phyloP scores from a whole-genome alignment of 2,888 invertebrate genomes.

The Nysson spinosus region DNA sequence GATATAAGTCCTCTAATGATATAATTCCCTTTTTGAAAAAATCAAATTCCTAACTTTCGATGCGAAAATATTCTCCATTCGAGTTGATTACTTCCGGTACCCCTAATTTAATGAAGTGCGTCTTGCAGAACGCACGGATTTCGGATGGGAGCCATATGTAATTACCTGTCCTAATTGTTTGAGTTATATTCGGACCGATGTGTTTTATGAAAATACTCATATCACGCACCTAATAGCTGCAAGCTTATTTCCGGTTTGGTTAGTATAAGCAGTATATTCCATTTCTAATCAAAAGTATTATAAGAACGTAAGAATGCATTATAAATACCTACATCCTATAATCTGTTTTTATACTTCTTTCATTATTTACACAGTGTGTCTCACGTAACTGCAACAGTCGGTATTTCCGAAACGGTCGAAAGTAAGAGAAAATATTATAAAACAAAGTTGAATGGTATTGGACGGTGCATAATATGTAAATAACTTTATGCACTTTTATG shows the following conservation, averaged over 20 bases:
- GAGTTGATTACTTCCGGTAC: background rate
- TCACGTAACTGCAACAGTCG: too few species aligned
- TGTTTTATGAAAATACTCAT: conserved; percentile 20
- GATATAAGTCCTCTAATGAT: too few species aligned
- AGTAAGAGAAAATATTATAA: too few species aligned
- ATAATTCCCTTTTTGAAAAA: too few species aligned
- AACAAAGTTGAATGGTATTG: too few species aligned
- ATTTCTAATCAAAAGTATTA: background rate
- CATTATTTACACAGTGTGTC: too few species aligned
- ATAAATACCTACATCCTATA: background rate
- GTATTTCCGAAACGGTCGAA: too few species aligned
- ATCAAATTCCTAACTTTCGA: too few species aligned
- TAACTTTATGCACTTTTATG: too few species aligned
- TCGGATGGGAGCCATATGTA: conserved; percentile 11
- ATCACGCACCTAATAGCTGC: conserved; percentile 35
- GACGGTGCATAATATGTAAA: too few species aligned
- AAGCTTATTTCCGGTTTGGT: conserved; percentile 29
- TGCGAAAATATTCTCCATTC: background rate
- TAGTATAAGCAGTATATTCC: conserved; percentile 1
- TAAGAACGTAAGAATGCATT: background rate
- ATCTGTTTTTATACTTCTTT: too few species aligned
- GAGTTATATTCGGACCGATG: conserved; percentile 32
- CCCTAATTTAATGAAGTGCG: background rate
- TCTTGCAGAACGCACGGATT: conserved; percentile 36
- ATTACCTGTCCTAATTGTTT: conserved; percentile 54